Percentiles rank a stretch among this genome's conserved stretches.
Evolutionary conservation across 2,113 vertebrate species (phyloP).

Genomic region (Mustelus asterias): DNA sequence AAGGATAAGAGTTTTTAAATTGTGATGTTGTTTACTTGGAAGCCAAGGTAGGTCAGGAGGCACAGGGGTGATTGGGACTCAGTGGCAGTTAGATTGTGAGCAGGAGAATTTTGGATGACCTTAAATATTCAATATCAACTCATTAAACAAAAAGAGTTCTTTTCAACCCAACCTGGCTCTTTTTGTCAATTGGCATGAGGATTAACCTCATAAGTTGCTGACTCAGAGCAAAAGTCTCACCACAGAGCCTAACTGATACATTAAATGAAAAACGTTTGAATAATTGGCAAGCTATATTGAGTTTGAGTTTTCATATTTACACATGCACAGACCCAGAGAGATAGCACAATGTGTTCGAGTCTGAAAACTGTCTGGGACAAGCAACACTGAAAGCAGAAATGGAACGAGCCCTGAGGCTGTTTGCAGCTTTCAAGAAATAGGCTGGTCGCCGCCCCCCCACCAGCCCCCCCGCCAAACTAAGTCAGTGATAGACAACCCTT

Average conservation of each 20-base stretch:
- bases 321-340: conserved; percentile 20
- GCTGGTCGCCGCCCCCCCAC: background rate
- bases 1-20: background rate
- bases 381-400: background rate
- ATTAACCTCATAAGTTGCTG: conserved; percentile 23
- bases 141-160: background rate
- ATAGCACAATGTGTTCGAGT: background rate
- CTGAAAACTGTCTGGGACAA: background rate
- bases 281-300: background rate
- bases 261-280: background rate
- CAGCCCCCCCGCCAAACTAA: no score
- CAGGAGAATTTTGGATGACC: background rate
- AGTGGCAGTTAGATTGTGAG: background rate
- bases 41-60: background rate
- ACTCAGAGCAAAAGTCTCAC: conserved; percentile 14
- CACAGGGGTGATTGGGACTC: background rate
- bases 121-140: background rate
- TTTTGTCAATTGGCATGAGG: background rate
- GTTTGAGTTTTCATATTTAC: conserved; percentile 17
- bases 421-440: background rate
- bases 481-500: background rate
- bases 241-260: background rate
- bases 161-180: background rate
- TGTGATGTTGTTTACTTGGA: background rate
- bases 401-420: background rate